These are phyloP conservation scores for Eulemur rufifrons DNA, from an alignment of 2,113 vertebrate genomes.

Conservation along the genomic window DNA sequence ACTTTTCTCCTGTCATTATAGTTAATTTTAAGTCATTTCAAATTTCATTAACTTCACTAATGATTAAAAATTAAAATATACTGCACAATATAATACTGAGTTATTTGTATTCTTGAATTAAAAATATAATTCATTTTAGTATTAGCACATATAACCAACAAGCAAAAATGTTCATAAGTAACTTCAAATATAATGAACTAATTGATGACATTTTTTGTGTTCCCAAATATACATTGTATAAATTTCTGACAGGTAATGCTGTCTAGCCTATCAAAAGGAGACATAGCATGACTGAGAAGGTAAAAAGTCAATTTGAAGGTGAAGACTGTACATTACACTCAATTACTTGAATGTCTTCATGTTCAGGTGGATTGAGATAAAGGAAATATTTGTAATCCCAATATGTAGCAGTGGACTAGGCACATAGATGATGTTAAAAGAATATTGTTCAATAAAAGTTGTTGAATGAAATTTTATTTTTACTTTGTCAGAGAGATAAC, in stretches of 20 bases:
- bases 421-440: neutral
- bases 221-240: neutral
- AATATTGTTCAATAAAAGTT: neutral
- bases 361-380: neutral
- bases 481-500: neutral
- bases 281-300: neutral
- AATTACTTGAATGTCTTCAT: neutral
- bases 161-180: neutral
- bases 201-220: neutral
- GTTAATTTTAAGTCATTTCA: constrained; percentile 17
- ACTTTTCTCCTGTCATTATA: neutral
- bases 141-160: neutral
- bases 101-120: neutral
- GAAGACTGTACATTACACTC: neutral
- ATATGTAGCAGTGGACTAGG: neutral
- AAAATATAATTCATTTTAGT: constrained; percentile 31
- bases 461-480: neutral
- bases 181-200: neutral
- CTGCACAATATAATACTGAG: neutral
- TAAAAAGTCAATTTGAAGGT: neutral
- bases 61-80: constrained; percentile 25
- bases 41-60: constrained; percentile 37
- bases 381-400: neutral
- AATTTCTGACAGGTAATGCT: neutral
- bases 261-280: neutral